Evolutionary conservation across 2,797 vertebrate genomes (phyloP), one percentile per base, ranked within the genome.

Genomic region (Tympanoctomys barrerae): DNA sequence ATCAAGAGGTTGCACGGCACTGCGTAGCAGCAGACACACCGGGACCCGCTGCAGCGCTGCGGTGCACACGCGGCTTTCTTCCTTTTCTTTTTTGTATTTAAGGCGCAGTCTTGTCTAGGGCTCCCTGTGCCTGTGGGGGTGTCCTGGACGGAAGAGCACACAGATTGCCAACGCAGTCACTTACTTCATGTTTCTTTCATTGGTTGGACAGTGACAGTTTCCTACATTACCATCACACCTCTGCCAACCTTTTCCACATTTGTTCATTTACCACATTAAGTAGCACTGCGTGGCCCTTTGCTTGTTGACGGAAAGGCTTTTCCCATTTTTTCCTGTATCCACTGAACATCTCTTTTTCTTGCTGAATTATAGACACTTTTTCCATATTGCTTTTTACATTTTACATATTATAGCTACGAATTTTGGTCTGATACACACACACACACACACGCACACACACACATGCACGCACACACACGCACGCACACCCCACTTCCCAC

Each of bases 231-330:
- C 18, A 78, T 57, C 14, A 57, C 82, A 46, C 19, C 84, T 5
- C 89, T 79, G 89, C 57, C 12, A 91, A 70, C 59, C n/a, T 78
- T 81, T 36, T 66, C 90, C 62, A 87, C 64, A 13, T 91, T 84
- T 86, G 77, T 36, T 91, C 75, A 71, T 64, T 86, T 83, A 91
- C 83, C 83, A 24, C 59, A 79, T 68, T 93, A 93, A 89, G n/a
- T 70, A 42, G 4, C 49, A 66, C 24, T 73, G 26, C 26, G 9
- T 49, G 89, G 18, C 13, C 86, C 21, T 79, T 31, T 89, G 11
- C 7, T 84, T 82, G 68, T 54, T 90, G 49, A 31, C 91, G 42
- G 46, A 71, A 52, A 78, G 39, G 33, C 1, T 52, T 93, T 78
- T 91, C 85, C 71, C 33, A n/a, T 3, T 57, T 62, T 61, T 91